Conservation (phyloP, 2,888 invertebrate species). For the Drosophila birchii region DNA sequence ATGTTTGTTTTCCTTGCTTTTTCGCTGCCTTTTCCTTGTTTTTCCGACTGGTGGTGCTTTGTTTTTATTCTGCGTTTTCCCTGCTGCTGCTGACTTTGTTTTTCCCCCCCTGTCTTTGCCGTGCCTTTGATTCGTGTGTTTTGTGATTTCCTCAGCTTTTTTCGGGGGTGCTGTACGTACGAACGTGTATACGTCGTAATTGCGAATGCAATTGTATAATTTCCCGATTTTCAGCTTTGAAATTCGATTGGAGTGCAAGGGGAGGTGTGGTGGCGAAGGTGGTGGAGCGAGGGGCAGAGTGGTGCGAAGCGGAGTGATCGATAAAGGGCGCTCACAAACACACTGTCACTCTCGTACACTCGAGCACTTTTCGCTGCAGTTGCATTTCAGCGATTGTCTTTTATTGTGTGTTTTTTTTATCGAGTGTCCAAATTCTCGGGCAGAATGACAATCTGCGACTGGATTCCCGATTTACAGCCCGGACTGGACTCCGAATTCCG, state of each 20-base stretch:
- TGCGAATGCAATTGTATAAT: constrained; percentile 74
- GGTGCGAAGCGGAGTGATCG: constrained; percentile 34
- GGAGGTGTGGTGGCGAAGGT: neutral
- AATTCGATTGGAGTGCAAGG: constrained; percentile 47
- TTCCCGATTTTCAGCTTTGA: constrained; percentile 54
- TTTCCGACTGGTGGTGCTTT: constrained; percentile 29
- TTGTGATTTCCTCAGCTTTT: constrained; percentile 44
- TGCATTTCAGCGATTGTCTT: constrained; percentile 21
- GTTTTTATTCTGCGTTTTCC: constrained; percentile 18
- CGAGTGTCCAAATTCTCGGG: constrained; percentile 17
- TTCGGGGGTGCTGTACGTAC: constrained; percentile 74
- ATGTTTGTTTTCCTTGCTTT: constrained; percentile 39
- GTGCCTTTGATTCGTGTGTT: constrained; percentile 42
- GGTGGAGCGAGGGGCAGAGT: constrained; percentile 8
- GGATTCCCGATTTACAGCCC: constrained; percentile 21
- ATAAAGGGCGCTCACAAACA: constrained; percentile 31
- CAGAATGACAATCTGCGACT: constrained; percentile 29
- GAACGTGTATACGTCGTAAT: constrained; percentile 40
- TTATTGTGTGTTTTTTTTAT: constrained; percentile 9
- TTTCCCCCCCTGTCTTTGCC: constrained; percentile 10
- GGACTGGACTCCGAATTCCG: constrained; percentile 18
- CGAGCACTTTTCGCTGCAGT: constrained; percentile 39
- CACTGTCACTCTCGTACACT: constrained; percentile 17
- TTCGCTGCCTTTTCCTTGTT: constrained; percentile 12
- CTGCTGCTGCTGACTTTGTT: constrained; percentile 30